A percentile compares a stretch with the other conserved stretches of the same genome.
phyloP scores from a whole-genome alignment of 2,797 vertebrate genomes.

The Molothrus ater region DNA sequence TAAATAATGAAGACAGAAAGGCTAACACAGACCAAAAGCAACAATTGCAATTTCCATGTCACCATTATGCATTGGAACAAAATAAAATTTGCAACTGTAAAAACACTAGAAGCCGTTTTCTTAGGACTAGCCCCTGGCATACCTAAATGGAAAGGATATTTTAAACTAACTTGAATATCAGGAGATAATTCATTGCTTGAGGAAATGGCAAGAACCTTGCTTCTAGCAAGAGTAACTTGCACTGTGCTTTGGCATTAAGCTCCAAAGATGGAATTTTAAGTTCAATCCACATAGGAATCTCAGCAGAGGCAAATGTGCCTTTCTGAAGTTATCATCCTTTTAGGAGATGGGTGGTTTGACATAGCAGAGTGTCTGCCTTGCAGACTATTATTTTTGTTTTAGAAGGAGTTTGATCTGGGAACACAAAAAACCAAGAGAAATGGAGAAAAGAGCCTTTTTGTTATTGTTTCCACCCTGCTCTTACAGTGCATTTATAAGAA shows the following conservation, averaged over 20 bases:
- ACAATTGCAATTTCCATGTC: conserved; percentile 1
- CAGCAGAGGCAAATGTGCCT: not conserved
- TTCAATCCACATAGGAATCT: not conserved
- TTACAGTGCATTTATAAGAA: not conserved
- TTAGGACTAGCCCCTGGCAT: conserved; percentile 63
- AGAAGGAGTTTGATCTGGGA: not conserved
- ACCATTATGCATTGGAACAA: not conserved
- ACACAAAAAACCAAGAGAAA: not conserved
- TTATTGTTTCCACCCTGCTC: not conserved
- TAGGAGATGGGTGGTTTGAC: not conserved
- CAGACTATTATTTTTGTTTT: not conserved
- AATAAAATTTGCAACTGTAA: conserved; percentile 61
- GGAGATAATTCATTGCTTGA: conserved; percentile 50
- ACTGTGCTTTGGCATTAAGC: conserved; percentile 61
- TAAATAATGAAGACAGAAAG: conserved; percentile 1
- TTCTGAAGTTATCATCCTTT: not conserved
- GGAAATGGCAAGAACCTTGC: conserved; percentile 68
- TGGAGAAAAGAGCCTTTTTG: not conserved
- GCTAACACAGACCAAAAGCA: conserved; percentile 21
- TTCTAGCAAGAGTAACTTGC: conserved; percentile 70
- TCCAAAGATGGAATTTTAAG: conserved; percentile 54
- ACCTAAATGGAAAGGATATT: conserved; percentile 60
- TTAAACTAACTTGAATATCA: conserved; percentile 26
- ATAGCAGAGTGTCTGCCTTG: not conserved
- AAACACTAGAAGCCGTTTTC: conserved; percentile 51